A percentile compares a stretch with the other conserved stretches of the same genome.
These are phyloP conservation scores for Oreohelix idahoensis DNA, from an alignment of 1,140 invertebrate genomes.

Conservation along the genomic window DNA sequence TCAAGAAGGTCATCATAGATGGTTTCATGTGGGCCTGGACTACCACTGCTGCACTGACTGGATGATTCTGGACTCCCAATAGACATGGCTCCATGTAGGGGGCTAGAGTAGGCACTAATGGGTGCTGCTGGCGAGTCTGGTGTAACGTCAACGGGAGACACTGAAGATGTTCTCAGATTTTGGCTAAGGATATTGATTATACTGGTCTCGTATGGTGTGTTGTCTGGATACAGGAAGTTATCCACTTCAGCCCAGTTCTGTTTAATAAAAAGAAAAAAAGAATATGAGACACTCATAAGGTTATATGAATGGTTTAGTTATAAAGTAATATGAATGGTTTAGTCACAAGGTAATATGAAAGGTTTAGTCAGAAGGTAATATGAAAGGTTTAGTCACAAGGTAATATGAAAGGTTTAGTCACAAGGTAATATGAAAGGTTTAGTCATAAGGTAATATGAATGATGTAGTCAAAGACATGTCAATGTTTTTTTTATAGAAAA, in stretches of 20 bases:
- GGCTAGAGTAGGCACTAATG: conserved; percentile 28
- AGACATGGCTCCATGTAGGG: conserved; percentile 8
- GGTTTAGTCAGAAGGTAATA: too few species aligned
- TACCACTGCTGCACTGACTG: conserved; percentile 30
- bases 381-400: too few species aligned
- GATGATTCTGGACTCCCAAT: conserved; percentile 29
- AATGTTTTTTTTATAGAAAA: too few species aligned
- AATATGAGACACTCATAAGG: too few species aligned
- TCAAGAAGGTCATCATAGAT: conserved; percentile 69
- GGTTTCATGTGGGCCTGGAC: conserved; percentile 29
- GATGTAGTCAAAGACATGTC: too few species aligned
- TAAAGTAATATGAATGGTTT: too few species aligned
- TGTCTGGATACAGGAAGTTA: conserved; percentile 56
- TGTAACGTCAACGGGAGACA: conserved; percentile 25
- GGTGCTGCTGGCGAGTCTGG: conserved; percentile 33
- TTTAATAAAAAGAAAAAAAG: not conserved
- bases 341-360: too few species aligned
- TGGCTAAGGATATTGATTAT: conserved; percentile 54
- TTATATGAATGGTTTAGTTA: too few species aligned
- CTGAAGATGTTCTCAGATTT: conserved; percentile 14
- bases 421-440: too few species aligned
- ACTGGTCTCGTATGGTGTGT: conserved; percentile 64
- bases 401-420: too few species aligned
- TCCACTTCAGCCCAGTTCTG: conserved; percentile 38
- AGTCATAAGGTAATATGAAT: too few species aligned